A percentile compares a stretch with the other conserved stretches of the same genome.
Conservation (phyloP, 2,797 vertebrate genomes). For the Syngnathus acus region DNA sequence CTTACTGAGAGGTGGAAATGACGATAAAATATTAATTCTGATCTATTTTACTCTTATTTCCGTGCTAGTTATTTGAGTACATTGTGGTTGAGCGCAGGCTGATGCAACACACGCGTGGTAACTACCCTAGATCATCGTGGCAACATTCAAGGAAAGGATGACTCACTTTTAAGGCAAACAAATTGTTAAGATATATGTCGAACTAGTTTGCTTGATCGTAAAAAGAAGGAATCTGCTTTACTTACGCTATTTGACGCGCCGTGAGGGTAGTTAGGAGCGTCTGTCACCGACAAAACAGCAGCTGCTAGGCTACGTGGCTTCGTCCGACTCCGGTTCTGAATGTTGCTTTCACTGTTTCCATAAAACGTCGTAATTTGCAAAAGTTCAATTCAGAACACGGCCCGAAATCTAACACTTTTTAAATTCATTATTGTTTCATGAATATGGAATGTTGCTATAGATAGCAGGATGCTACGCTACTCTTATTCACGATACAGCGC, state of each 20-base stretch:
- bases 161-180: background rate
- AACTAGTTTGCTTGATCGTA: background rate
- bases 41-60: background rate
- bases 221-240: constrained; percentile 8
- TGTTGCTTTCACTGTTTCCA: constrained; percentile 26
- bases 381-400: background rate
- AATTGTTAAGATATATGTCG: background rate
- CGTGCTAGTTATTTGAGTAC: background rate
- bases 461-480: background rate
- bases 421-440: background rate
- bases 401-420: background rate
- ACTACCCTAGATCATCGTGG: background rate
- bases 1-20: background rate
- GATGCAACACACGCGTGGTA: constrained; percentile 39
- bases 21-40: background rate
- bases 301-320: constrained; percentile 38
- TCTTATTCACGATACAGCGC: background rate
- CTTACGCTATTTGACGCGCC: constrained; percentile 5
- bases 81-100: constrained; percentile 19
- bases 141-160: constrained; percentile 4
- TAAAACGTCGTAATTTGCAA: background rate
- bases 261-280: background rate
- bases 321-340: constrained; percentile 3
- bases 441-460: background rate
- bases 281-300: background rate